Evolutionary conservation across 2,888 invertebrate genomes (phyloP).

Genomic region (Agrotis puta): DNA sequence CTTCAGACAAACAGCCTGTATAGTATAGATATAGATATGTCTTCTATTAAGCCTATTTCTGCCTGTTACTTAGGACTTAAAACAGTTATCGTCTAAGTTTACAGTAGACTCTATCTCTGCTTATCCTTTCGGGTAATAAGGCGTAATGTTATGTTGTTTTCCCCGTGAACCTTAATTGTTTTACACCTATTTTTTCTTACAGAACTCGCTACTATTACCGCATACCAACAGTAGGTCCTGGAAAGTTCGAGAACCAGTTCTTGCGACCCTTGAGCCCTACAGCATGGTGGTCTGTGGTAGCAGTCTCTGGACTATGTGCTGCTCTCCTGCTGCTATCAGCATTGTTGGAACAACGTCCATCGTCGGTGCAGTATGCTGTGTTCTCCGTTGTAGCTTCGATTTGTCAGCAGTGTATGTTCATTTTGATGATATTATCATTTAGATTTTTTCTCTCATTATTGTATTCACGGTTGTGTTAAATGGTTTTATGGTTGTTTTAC

Average conservation of each 20-base stretch:
- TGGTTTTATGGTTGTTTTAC: constrained; percentile 50
- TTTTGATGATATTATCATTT: neutral
- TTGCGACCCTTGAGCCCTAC: constrained; percentile 83
- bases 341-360: constrained; percentile 76
- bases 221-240: constrained; percentile 80
- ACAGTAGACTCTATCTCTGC: no score
- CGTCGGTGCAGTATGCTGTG: constrained; percentile 75
- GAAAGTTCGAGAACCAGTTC: constrained; percentile 86
- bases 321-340: constrained; percentile 78
- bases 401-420: constrained; percentile 84
- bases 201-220: constrained; percentile 83
- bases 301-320: constrained; percentile 75
- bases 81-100: no score
- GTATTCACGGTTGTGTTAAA: neutral
- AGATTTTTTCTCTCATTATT: no score
- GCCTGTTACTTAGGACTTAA: no score
- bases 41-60: no score
- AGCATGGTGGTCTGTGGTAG: constrained; percentile 82
- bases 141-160: no score
- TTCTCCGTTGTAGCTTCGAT: constrained; percentile 84
- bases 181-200: constrained; percentile 47
- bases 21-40: no score
- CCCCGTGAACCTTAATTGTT: no score
- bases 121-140: no score
- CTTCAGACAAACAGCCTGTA: no score